Conservation (phyloP, 2,888 invertebrate genomes). For the Eurois occulta region DNA sequence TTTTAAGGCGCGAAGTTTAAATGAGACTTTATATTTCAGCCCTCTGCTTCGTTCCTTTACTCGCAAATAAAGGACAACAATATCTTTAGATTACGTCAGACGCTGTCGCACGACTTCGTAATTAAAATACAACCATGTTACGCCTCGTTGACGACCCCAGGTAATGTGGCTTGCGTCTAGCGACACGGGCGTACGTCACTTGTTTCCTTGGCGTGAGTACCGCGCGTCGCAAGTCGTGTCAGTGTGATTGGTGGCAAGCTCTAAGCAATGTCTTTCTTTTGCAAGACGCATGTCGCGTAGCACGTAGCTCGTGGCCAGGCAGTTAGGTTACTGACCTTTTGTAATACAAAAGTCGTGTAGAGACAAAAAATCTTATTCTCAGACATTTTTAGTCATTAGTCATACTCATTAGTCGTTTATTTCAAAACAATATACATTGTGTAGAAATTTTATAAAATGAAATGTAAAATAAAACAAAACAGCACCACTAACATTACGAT, state of each 20-base stretch:
- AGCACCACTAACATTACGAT: too few species aligned
- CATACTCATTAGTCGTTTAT: too few species aligned
- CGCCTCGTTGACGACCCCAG: neutral
- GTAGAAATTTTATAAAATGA: too few species aligned
- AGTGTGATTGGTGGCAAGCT: neutral
- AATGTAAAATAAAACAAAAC: too few species aligned
- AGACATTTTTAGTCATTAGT: slow-evolving; percentile 16
- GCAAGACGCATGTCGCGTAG: neutral
- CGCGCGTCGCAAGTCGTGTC: neutral
- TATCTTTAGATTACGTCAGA: slow-evolving; percentile 16
- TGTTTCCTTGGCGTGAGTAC: neutral
- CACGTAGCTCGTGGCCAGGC: neutral
- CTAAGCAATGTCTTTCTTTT: neutral
- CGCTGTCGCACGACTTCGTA: neutral
- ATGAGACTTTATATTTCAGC: neutral
- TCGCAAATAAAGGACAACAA: slow-evolving; percentile 1
- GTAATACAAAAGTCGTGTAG: neutral
- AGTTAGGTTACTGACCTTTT: slow-evolving; percentile 6
- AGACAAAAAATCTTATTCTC: neutral
- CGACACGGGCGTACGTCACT: neutral
- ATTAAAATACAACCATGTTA: slow-evolving; percentile 8
- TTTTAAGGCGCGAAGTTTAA: neutral
- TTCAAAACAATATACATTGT: too few species aligned
- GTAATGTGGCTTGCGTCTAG: neutral
- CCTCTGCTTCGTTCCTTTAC: neutral